Evolutionary conservation across 1,140 invertebrate species (phyloP), one percentile per base, ranked within the genome.

Genomic region (Panagrolaimus sp.): DNA sequence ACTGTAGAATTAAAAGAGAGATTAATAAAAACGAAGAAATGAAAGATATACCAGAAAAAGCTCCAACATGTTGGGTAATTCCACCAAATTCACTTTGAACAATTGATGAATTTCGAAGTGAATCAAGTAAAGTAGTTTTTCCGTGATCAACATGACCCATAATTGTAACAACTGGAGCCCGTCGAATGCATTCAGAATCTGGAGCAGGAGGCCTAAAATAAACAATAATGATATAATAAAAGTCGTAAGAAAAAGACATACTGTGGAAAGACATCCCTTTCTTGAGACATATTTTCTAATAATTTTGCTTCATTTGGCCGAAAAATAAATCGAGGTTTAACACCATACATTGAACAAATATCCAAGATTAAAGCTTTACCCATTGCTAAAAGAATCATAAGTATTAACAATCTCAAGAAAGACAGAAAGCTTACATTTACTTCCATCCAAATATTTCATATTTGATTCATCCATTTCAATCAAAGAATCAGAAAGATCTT

Each of bases 121-220:
- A 86, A 86, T 99, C 96, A 8, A 99, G 84, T 4, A 99, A 86
- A 4, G 96, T 98, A 5, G 96, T 98, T 88, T 98, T 98, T 1
- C 95, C 95, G 87, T 98, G 96, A 88, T 98, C 96, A 1, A 98
- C 94, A 86, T 99, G 96, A 0, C 96, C 96, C 95, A 99, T 98
- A 15, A 98, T 92, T 5, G 95, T 95, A 1, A 98, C 93, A 1
- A 88, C 83, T 6, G 87, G 86, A 8, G 85, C 82, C 38, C 87
- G 73, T 12, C 63, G 71, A 14, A 80, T 75, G 43, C 63, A 64
- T 67, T 79, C 74, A n/a, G 63, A 66, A 14, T 6, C 32, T 17
- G 65, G 76, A 7, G 73, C 67, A 2, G 72, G 72, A 9, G 75
- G 65, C 9, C 67, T 68, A 21, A 62, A 70, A 62, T 14, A 68